Conservation (phyloP, 1,140 invertebrate genomes). For the Zaprionus vittiger region DNA sequence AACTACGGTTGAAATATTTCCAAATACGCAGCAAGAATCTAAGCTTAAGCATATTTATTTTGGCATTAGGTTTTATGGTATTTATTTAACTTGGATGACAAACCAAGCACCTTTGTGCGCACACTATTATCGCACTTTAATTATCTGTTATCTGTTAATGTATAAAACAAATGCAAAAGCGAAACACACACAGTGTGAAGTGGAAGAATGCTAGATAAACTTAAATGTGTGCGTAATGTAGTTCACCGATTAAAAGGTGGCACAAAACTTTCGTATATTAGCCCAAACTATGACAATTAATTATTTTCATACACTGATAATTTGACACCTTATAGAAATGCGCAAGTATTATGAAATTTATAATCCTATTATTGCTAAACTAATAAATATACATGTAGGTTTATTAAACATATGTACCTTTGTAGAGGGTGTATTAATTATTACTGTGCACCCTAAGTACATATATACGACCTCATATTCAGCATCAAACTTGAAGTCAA, state of each 20-base stretch:
- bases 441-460: not conserved
- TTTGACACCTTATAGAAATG: not conserved
- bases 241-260: not conserved
- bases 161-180: slow-evolving; percentile 18
- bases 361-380: not conserved
- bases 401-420: not conserved
- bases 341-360: not conserved
- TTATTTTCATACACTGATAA: not conserved
- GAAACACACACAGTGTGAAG: not conserved
- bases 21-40: not conserved
- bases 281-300: not conserved
- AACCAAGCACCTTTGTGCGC: slow-evolving; percentile 41
- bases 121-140: slow-evolving; percentile 52
- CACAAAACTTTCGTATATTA: not conserved
- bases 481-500: no score
- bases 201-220: not conserved
- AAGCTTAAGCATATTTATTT: slow-evolving; percentile 29
- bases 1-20: not conserved
- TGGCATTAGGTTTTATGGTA: slow-evolving; percentile 33
- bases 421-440: not conserved
- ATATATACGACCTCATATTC: no score
- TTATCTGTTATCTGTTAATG: slow-evolving; percentile 51
- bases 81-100: slow-evolving; percentile 52
- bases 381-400: not conserved
- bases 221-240: not conserved